Conservation (phyloP, 2,113 vertebrate genomes). For the Chascanopsetta lugubris region DNA sequence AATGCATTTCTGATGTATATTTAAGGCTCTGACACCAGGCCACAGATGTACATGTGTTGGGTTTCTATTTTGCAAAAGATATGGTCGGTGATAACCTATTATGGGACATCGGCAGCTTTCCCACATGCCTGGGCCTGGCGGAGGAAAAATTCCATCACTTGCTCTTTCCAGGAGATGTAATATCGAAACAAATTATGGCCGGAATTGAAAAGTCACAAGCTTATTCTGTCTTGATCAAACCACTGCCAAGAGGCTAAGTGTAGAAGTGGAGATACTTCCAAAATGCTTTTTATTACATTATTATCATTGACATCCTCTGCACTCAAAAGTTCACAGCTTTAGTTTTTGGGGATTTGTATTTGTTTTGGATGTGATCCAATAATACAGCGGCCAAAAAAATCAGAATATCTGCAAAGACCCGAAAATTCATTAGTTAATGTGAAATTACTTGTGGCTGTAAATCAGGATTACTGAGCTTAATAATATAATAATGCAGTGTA, state of each 20-base stretch:
- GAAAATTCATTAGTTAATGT: constrained; percentile 5
- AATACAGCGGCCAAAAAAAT: constrained; percentile 11
- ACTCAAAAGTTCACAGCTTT: constrained; percentile 57
- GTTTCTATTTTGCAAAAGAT: constrained; percentile 97
- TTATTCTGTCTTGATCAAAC: constrained; percentile 99
- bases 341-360: constrained; percentile 50
- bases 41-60: constrained; percentile 99
- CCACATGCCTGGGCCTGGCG: constrained; percentile 75
- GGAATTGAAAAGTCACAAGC: constrained; percentile 99
- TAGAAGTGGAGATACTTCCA: constrained; percentile 88
- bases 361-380: constrained; percentile 27
- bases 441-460: not conserved
- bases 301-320: constrained; percentile 90
- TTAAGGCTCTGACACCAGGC: constrained; percentile 95
- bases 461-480: not conserved
- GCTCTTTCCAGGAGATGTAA: constrained; percentile 90
- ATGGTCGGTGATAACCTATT: constrained; percentile 96
- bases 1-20: constrained; percentile 99
- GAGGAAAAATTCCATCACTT: constrained; percentile 97
- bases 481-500: too few relatives aligned
- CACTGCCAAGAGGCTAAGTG: constrained; percentile 95
- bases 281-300: constrained; percentile 92
- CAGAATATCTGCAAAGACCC: not conserved
- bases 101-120: constrained; percentile 88
- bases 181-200: constrained; percentile 99